A percentile compares a stretch with the other conserved stretches of the same genome.
Evolutionary conservation across 30 jellyfish, hydroid and myxozoan genomes (phyloP).

Genomic region (Rhopilema esculentum): DNA sequence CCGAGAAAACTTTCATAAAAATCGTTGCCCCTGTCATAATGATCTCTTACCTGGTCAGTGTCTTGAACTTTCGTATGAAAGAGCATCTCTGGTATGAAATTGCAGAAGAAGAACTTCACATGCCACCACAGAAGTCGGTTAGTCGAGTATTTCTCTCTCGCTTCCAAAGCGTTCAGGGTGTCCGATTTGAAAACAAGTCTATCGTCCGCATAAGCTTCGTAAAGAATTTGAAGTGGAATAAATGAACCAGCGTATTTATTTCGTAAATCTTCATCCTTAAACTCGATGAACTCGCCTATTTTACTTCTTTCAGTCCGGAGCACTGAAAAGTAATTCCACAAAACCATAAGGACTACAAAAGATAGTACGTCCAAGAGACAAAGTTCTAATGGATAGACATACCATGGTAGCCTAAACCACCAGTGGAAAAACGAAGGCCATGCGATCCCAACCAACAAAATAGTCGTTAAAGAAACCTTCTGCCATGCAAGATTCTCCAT

Average conservation of each 20-base stretch:
- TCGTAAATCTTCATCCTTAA: conserved; percentile 61
- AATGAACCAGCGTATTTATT: conserved; percentile 55
- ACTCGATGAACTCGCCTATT: conserved; percentile 75
- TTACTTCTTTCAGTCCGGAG: conserved; percentile 39
- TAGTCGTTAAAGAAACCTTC: conserved; percentile 40
- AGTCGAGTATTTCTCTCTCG: conserved; percentile 72
- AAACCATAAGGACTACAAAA: conserved; percentile 37
- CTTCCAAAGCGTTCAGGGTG: conserved; percentile 73
- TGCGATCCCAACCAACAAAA: conserved; percentile 12
- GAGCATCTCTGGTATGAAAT: conserved; percentile 87
- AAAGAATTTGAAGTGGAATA: conserved; percentile 85
- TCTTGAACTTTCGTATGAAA: conserved; percentile 82
- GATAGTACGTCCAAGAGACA: conserved; percentile 31
- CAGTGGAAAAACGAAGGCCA: conserved; percentile 58
- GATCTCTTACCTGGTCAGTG: conserved; percentile 85
- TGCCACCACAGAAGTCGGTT: conserved; percentile 93
- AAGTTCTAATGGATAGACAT: conserved; percentile 35
- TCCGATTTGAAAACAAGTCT: conserved; percentile 77
- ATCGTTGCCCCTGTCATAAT: conserved; percentile 96
- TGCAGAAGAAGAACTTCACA: conserved; percentile 81
- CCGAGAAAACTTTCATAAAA: conserved; percentile 89
- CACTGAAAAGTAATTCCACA: conserved; percentile 62
- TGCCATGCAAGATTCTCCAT: conserved; percentile 73
- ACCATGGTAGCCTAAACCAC: conserved; percentile 49
- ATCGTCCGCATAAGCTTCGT: conserved; percentile 90